Evolutionary conservation across 2,888 invertebrate genomes (phyloP).

Genomic region (Trilocha varians): DNA sequence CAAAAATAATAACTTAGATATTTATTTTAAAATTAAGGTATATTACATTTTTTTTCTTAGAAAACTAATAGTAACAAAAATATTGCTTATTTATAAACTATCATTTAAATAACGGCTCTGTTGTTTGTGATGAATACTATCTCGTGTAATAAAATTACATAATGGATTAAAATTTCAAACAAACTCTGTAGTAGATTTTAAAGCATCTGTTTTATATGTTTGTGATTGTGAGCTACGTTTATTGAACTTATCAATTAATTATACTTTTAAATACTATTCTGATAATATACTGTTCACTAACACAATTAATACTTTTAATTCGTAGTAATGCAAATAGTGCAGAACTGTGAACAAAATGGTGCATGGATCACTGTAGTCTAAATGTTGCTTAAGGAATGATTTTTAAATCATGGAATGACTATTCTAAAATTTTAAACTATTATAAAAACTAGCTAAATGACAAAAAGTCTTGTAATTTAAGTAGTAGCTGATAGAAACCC

Average conservation of each 20-base stretch:
- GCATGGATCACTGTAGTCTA: background rate
- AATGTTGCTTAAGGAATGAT: background rate
- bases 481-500: too few relatives aligned
- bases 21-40: constrained; percentile 61
- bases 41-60: constrained; percentile 52
- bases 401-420: background rate
- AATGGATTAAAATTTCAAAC: too few relatives aligned
- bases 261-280: too few relatives aligned
- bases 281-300: background rate
- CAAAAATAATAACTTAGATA: constrained; percentile 32
- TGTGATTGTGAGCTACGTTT: too few relatives aligned
- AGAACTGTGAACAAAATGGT: background rate
- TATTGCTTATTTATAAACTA: constrained; percentile 54
- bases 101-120: background rate
- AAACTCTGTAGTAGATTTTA: too few relatives aligned
- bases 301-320: background rate
- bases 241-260: too few relatives aligned
- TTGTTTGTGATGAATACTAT: background rate
- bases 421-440: background rate
- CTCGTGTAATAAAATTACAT: too few relatives aligned
- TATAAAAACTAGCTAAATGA: too few relatives aligned
- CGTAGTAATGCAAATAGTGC: too few relatives aligned
- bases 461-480: too few relatives aligned
- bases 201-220: too few relatives aligned
- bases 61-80: constrained; percentile 62